Conservation (phyloP, 2,888 invertebrate genomes). For the Chloromyia formosa region DNA sequence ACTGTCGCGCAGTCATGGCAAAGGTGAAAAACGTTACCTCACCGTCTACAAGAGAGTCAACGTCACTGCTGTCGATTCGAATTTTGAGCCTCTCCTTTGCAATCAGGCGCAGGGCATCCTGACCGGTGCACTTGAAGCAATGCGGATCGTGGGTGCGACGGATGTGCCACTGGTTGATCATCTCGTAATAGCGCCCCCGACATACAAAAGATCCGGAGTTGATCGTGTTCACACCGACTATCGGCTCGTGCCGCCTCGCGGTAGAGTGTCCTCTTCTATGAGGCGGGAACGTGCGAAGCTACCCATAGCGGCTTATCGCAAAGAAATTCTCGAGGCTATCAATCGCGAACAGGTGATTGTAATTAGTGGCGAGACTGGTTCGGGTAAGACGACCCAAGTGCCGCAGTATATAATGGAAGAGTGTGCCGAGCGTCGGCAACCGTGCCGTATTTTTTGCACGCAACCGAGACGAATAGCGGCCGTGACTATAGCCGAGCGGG, state of each 20-base stretch:
- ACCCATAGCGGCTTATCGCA: slow-evolving; percentile 74
- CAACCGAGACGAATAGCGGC: slow-evolving; percentile 94
- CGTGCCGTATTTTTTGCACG: slow-evolving; percentile 88
- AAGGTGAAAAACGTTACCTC: slow-evolving; percentile 72
- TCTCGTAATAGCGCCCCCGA: not conserved
- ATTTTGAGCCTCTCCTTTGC: not conserved
- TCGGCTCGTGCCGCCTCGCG: slow-evolving; percentile 65
- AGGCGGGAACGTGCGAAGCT: slow-evolving; percentile 68
- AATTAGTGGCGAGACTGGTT: slow-evolving; percentile 87
- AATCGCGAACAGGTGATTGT: slow-evolving; percentile 72
- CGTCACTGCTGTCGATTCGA: slow-evolving; percentile 66
- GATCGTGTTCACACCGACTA: slow-evolving; percentile 72
- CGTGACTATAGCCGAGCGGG: slow-evolving; percentile 87
- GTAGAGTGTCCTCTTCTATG: not conserved
- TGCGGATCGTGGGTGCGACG: too few species aligned
- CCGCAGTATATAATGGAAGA: slow-evolving; percentile 92
- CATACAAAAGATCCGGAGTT: slow-evolving; percentile 63
- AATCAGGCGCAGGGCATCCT: not conserved
- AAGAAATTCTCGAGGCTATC: slow-evolving; percentile 74
- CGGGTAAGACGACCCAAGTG: slow-evolving; percentile 95
- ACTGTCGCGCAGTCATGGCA: slow-evolving; percentile 84
- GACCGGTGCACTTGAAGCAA: not conserved
- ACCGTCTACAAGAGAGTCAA: slow-evolving; percentile 76
- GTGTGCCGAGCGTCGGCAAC: slow-evolving; percentile 68
- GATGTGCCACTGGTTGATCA: not conserved